Percentiles rank a stretch among this genome's conserved stretches.
Evolutionary conservation across 1,140 invertebrate genomes (phyloP).

Genomic region (Glossosoma conforme): DNA sequence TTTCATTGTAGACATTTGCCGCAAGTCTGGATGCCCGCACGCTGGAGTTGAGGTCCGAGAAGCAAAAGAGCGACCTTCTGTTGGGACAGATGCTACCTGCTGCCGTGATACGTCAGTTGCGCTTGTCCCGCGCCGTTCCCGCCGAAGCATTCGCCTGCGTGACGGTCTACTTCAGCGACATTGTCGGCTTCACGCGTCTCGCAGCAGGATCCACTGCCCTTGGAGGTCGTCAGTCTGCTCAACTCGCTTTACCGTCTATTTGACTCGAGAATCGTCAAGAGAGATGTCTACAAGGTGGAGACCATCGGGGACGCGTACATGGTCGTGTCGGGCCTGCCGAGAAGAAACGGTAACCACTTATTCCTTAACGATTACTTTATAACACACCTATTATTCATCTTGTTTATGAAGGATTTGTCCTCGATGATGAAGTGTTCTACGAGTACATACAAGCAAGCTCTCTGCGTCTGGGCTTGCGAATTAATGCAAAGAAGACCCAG

Average conservation of each 20-base stretch:
- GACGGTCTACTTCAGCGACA: constrained; percentile 86
- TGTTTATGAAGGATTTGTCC: no score
- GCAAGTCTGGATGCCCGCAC: constrained; percentile 74
- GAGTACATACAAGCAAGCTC: no score
- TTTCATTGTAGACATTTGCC: constrained; percentile 69
- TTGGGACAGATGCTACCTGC: constrained; percentile 80
- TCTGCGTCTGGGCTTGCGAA: no score
- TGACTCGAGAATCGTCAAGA: constrained; percentile 78
- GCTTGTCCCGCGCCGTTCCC: constrained; percentile 64
- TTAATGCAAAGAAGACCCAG: no score
- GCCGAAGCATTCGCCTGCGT: constrained; percentile 75
- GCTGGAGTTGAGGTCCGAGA: constrained; percentile 75
- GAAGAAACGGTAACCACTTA: constrained; percentile 65
- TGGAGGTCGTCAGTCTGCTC: constrained; percentile 75
- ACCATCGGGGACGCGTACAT: constrained; percentile 92
- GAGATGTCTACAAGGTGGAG: constrained; percentile 88
- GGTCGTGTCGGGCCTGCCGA: constrained; percentile 81
- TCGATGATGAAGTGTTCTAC: no score
- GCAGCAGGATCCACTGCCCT: constrained; percentile 79
- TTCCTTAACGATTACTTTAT: no score
- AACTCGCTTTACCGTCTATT: constrained; percentile 84
- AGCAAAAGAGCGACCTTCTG: constrained; percentile 74
- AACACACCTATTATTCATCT: no score
- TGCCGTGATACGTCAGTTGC: constrained; percentile 60
- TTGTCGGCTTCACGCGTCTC: constrained; percentile 85